Conservation (phyloP, 2,113 vertebrate species). For the Calcarius ornatus region DNA sequence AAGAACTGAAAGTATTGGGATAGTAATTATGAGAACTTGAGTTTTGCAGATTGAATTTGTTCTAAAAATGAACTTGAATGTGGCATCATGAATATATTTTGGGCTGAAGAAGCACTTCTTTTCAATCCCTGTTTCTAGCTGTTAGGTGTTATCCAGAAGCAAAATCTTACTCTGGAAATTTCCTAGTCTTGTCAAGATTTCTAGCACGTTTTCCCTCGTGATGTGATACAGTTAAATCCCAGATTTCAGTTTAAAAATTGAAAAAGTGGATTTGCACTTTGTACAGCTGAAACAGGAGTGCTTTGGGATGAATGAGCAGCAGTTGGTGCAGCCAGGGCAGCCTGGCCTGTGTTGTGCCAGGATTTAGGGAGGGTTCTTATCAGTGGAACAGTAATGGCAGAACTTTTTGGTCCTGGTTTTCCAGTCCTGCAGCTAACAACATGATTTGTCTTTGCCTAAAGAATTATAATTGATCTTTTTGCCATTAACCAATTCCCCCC, state of each 20-base stretch:
- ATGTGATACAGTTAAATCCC: background rate
- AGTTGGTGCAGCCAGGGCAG: background rate
- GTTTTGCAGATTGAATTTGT: slow-evolving; percentile 28
- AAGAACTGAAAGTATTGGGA: slow-evolving; percentile 20
- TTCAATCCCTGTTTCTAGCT: background rate
- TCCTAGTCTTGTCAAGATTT: background rate
- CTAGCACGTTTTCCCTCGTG: background rate
- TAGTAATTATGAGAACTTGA: slow-evolving; percentile 43
- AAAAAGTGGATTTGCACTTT: background rate
- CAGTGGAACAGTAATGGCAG: background rate
- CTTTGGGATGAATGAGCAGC: background rate
- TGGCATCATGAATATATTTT: slow-evolving; percentile 30
- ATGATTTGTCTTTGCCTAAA: background rate
- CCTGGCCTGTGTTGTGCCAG: background rate
- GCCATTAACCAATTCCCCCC: background rate
- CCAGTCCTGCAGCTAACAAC: background rate
- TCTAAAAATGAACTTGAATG: slow-evolving; percentile 48
- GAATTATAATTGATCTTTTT: background rate
- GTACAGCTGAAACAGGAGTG: background rate
- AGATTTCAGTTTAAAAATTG: background rate
- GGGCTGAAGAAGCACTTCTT: slow-evolving; percentile 35
- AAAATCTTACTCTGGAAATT: slow-evolving; percentile 4
- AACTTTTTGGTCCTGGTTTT: background rate
- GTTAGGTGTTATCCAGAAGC: slow-evolving; percentile 7
- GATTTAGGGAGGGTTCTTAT: background rate